Base-by-base conservation (phyloP, 2,797 vertebrate species). In the Anableps anableps region DNA sequence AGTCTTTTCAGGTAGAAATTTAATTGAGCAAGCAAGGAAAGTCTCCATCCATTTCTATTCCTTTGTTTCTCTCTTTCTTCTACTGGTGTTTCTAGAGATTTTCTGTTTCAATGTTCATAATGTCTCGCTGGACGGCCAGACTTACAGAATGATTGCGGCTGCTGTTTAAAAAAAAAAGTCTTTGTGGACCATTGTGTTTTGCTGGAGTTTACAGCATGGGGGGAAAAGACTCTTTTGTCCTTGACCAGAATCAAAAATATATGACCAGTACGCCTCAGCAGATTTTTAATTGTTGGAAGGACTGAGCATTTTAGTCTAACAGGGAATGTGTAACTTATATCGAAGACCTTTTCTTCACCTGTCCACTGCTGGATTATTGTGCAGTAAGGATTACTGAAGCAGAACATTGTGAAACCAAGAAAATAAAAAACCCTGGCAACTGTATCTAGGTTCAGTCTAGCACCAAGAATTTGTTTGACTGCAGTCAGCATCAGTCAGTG, bases 401-500 rank as follows among this genome's bases (percentile, higher is more conserved):
- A 34, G 80, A 93, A 82, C 86, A 72, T 8, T 80, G 81, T 51
- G 80, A 85, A 71, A 45, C 21, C 38, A 71, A 26, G 31, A 70
- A 26, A n/a, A 45, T 86, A 89, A 85, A 83, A 83, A 90, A 81
- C 70, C 75, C 77, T 70, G 77, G 78, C 60, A 80, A 71, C 66
- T 29, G 82, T 23, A 79, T 90, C 87, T 78, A 82, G 85, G 50
- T 86, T 55, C 84, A 82, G 81, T 89, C 74, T 82, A 89, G 82
- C 72, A 87, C 85, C 31, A 14, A 81, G 86, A 87, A 88, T 89
- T 85, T 90, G 87, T 93, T 90, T 93, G 85, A 92, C 88, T 60
- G 53, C 71, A 78, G 82, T 80, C 91, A 64, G 86, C 87, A 92
- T 94, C 89, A 91, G 79, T 95, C 93, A 95, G 84, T 78, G 80